These are phyloP conservation scores for Arnoldichthys spilopterus DNA, from an alignment of 2,797 vertebrate species.

Conservation along the genomic window DNA sequence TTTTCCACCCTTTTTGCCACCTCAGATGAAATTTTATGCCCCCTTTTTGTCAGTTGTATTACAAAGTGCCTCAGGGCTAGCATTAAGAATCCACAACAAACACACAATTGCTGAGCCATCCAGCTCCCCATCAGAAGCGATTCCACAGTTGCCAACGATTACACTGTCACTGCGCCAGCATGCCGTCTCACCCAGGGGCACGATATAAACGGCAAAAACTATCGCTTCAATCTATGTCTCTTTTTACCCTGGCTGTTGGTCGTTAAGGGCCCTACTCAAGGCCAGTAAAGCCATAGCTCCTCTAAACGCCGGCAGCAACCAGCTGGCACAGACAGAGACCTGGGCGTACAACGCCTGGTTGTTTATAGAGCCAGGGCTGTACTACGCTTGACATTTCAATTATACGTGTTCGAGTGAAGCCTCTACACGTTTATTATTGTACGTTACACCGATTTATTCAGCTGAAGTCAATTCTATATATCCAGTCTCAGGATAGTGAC, in stretches of 20 bases:
- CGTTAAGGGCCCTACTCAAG: conserved; percentile 69
- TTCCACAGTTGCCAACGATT: conserved; percentile 47
- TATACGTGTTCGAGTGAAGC: conserved; percentile 19
- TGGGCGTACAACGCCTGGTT: conserved; percentile 1
- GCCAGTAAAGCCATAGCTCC: conserved; percentile 68
- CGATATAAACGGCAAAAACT: conserved; percentile 66
- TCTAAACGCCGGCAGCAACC: conserved; percentile 17
- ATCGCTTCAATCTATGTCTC: conserved; percentile 69
- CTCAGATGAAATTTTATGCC: conserved; percentile 62
- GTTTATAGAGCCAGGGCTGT: conserved; percentile 32
- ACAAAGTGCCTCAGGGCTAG: conserved; percentile 54
- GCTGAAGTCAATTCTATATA: conserved; percentile 10
- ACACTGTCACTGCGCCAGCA: conserved; percentile 57
- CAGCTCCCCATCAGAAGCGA: conserved; percentile 20
- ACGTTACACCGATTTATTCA: conserved; percentile 18
- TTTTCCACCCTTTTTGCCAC: conserved; percentile 31
- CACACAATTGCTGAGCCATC: conserved; percentile 27
- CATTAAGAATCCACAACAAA: conserved; percentile 42
- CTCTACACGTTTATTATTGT: conserved; percentile 23
- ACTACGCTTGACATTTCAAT: conserved; percentile 30
- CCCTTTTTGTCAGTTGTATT: conserved; percentile 65
- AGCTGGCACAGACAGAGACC: conserved; percentile 31
- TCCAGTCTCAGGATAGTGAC: not conserved
- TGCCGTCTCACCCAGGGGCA: conserved; percentile 50
- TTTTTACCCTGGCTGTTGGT: conserved; percentile 73